phyloP scores from a whole-genome alignment of 2,888 invertebrate genomes.

The Panzeria rudis region DNA sequence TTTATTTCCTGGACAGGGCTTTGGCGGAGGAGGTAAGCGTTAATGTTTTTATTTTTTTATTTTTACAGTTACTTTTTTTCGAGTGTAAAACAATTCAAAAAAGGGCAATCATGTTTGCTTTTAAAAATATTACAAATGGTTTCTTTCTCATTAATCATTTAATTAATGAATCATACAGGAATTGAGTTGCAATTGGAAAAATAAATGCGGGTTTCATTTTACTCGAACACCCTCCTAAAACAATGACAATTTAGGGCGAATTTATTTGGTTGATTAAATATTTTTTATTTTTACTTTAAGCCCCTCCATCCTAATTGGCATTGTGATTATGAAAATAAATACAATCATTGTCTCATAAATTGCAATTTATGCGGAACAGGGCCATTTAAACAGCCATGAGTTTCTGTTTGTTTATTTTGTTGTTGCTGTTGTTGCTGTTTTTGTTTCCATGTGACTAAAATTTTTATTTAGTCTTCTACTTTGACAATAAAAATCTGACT shows the following conservation, averaged over 20 bases:
- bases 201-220: constrained; percentile 31
- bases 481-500: constrained; percentile 47
- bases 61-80: neutral
- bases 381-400: constrained; percentile 12
- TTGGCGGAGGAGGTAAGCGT: constrained; percentile 85
- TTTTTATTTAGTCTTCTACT: neutral
- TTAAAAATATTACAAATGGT: constrained; percentile 37
- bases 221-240: constrained; percentile 32
- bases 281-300: constrained; percentile 1
- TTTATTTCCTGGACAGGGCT: constrained; percentile 88
- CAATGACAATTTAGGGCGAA: constrained; percentile 38
- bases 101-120: constrained; percentile 14
- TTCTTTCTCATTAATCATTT: constrained; percentile 58
- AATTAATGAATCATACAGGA: constrained; percentile 46
- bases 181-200: constrained; percentile 5
- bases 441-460: neutral
- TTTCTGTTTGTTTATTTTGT: neutral
- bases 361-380: constrained; percentile 38
- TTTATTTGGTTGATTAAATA: constrained; percentile 4
- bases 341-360: constrained; percentile 39
- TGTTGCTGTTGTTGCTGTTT: neutral
- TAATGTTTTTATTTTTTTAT: constrained; percentile 13
- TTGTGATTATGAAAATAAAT: constrained; percentile 29
- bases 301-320: constrained; percentile 44
- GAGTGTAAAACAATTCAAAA: neutral